Conservation (phyloP, 2,113 vertebrate genomes). For the Forbesichthys papilliferus region DNA sequence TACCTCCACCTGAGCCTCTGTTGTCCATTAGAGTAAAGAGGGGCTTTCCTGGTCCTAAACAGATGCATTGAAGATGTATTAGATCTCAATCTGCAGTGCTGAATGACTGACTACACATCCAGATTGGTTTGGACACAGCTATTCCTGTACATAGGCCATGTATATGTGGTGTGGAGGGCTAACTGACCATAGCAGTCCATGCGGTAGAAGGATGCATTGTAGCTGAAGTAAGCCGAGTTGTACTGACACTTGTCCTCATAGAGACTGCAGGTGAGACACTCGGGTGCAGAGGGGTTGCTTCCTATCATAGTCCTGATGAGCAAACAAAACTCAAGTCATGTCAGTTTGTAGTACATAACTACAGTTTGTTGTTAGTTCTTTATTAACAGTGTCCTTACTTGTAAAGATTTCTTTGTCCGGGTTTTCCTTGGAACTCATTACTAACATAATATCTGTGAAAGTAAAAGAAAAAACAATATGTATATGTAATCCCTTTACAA, state of each 20-base stretch:
- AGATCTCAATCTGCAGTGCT: not conserved
- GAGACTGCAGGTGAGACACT: conserved; percentile 87
- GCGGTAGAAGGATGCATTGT: conserved; percentile 84
- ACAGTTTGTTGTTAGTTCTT: not conserved
- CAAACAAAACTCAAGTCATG: conserved; percentile 13
- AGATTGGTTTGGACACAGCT: conserved; percentile 9
- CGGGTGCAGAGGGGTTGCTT: conserved; percentile 50
- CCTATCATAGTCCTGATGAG: conserved; percentile 79
- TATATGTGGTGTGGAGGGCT: conserved; percentile 11
- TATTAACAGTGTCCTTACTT: conserved; percentile 78
- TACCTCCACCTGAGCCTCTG: conserved; percentile 77
- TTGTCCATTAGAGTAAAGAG: conserved; percentile 79
- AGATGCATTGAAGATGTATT: conserved; percentile 38
- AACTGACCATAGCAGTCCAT: conserved; percentile 90
- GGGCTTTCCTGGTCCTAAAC: conserved; percentile 88
- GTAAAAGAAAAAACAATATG: not conserved
- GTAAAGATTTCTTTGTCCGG: conserved; percentile 90
- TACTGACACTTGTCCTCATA: conserved; percentile 85
- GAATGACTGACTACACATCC: not conserved
- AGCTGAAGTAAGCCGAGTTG: conserved; percentile 89
- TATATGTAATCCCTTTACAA: not conserved
- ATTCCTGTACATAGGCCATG: not conserved
- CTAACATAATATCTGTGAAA: conserved; percentile 90
- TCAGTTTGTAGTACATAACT: not conserved
- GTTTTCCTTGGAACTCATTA: conserved; percentile 81